Evolutionary conservation across 1,140 invertebrate genomes (phyloP), one percentile per base, ranked within the genome.

Genomic region (Pararge aegeria): DNA sequence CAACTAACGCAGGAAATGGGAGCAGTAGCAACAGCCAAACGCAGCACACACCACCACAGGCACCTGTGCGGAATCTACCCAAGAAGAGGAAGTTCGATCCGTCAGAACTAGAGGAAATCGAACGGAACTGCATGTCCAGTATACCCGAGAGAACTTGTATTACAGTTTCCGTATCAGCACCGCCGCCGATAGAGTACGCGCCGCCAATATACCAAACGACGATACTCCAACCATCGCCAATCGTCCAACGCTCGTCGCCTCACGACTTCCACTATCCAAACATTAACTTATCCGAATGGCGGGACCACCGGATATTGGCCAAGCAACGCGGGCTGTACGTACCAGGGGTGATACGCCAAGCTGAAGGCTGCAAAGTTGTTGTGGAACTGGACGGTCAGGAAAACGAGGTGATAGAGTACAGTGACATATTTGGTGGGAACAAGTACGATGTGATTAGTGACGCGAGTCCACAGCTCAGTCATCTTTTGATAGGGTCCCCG

Each of bases 401-500:
- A 42, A 83, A 80, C 27, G 93, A 94, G 61, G 74, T 93, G 15
- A 90, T 94, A 49, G 91, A 92, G 87, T 94, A 94, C 74, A 91
- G 86, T 81, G 94, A 95, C 85, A 92, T 95, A 57, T 93, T 97
- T 70, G 94, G 94, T 73, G 90, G 92, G 65, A 94, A 95, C 68
- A 95, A 95, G 79, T 95, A 93, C 83, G 96, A 98, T 87, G 94
- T 99, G 69, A 97, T 99, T 70, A 94, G 96, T 83, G 97, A 99
- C 88, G 96, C 97, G 65, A 96, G 96, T 84, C 98, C 98, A 27
- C 94, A 95, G 68, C 92, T 95, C 54, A 94, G 93, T 46, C 94
- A 96, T 79, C 91, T 97, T 44, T 66, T 73, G 56, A 75, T 80
- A 6, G 84, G 85, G 5, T 88, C 80, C 10, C 61, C 92, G 75